Base-by-base conservation (phyloP, 2,113 vertebrate species). In the Eptesicus fuscus region DNA sequence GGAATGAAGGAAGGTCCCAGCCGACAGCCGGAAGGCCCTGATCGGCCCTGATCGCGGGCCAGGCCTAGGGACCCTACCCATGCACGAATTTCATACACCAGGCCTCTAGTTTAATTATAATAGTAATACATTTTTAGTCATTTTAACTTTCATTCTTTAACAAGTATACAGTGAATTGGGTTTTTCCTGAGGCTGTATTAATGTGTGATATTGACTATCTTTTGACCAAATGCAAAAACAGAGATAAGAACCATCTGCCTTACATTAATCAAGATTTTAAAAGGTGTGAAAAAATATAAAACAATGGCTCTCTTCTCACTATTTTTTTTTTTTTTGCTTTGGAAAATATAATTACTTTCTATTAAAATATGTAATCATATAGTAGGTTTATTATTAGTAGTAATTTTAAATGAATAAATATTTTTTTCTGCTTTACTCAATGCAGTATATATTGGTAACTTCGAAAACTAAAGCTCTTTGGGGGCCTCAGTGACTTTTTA, bases 341-440 rank as follows among this genome's bases (percentile, higher is more conserved):
- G 44, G 7, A 87, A 93, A 86, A 85, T 85, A 5, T 23, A 23
- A 44, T 76, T 51, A 61, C 80, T 96, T 92, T 85, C 74, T 65
- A 65, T 85, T 70, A 90, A 94, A 92, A 86, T 82, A 18, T 61
- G 53, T 47, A 40, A 51, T 73, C 35, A 32, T 12, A 53, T 37
- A 65, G 47, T 78, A 30, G 56, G 7, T 44, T 74, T 85, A 47
- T 90, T 91, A 42, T 59, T 85, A 47, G 86, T 89, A 42, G 83
- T 92, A 69, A 73, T 86, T 84, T 83, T 69, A 91, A 89, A 74
- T 95, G 11, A 69, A 82, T 74, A 71, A n/a, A 79, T 93, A 89
- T 76, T 9, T 70, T 77, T 82, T 79, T 30, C 11, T 94, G 25
- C 61, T 94, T 95, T 87, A 78, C 49, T 96, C 61, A 83, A 76